Base-by-base conservation (phyloP, 2,797 vertebrate species). In the Selene dorsalis region DNA sequence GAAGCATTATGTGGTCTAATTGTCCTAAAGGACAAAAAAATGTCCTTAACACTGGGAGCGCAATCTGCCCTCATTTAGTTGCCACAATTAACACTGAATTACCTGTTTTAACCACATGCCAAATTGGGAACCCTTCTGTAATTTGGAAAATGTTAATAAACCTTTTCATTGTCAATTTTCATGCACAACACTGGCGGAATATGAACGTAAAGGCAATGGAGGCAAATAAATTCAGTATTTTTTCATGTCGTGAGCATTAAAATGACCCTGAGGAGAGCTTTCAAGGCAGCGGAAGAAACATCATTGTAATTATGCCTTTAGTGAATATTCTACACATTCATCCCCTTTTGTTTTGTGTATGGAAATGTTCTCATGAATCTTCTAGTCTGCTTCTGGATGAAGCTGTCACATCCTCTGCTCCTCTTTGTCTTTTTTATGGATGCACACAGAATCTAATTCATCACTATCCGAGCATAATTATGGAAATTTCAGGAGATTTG, bases 401-500 rank as follows among this genome's bases (percentile, higher is more conserved):
- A 92, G 83, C 78, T 75, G 85, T 93, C 89, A 86, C 85, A 87
- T 82, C 82, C 56, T 50, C 83, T 70, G 77, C 77, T 83, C 73
- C 63, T 88, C 86, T 89, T 83, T 80, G 57, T 90, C 84, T 82
- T 73, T 75, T 85, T 80, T 84, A 79, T 77, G 62, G 82, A 84
- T 77, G 76, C 72, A 82, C 77, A 80, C 74, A 5, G 56, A 90
- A 76, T 83, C 86, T 79, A 77, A 88, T 93, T 91, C 88, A 87
- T 91, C 89, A 86, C 73, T 55, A 84, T 79, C 77, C 64, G 35
- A 82, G 61, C 61, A 84, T 91, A 87, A 91, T 91, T 90, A 92
- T 88, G 90, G 85, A 92, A 87, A 89, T 90, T 89, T 88, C 80
- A 52, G 47, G 80, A 77, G 82, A 85, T 90, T 88, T 88, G 84